phyloP scores from a whole-genome alignment of 2,113 vertebrate species.

The Nannospalax galili region DNA sequence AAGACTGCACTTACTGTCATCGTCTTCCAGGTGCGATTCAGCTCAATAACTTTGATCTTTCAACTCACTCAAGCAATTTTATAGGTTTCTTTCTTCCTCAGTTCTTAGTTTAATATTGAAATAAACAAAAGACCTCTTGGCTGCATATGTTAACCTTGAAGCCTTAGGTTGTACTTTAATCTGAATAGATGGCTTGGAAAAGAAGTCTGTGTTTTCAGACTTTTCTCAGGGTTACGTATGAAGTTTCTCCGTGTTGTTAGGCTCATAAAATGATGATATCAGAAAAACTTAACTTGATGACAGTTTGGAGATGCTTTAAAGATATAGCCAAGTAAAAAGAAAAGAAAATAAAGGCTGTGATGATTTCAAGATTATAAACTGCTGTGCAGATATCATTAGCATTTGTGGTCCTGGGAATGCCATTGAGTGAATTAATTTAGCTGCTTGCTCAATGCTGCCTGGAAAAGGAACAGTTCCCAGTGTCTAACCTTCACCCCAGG shows the following conservation, averaged over 20 bases:
- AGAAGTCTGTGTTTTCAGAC: slow-evolving; percentile 35
- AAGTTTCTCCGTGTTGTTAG: slow-evolving; percentile 46
- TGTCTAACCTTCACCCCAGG: background rate
- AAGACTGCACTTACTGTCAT: slow-evolving; percentile 48
- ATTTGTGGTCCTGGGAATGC: background rate
- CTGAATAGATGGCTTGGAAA: background rate
- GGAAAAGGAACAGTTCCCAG: background rate
- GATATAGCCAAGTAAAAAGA: slow-evolving; percentile 21
- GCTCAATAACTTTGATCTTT: slow-evolving; percentile 62
- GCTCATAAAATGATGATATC: background rate
- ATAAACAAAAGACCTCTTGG: slow-evolving; percentile 43
- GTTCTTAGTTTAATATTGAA: slow-evolving; percentile 45
- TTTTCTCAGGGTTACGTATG: background rate
- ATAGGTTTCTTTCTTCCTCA: slow-evolving; percentile 37
- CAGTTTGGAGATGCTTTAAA: slow-evolving; percentile 45
- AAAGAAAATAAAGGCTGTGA: slow-evolving; percentile 32
- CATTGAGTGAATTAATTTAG: slow-evolving; percentile 28
- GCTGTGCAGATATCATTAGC: background rate
- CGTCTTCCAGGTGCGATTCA: slow-evolving; percentile 36
- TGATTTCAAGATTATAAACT: slow-evolving; percentile 11
- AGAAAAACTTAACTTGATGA: background rate
- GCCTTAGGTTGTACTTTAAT: slow-evolving; percentile 27
- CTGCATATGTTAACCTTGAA: slow-evolving; percentile 41
- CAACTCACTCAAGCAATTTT: slow-evolving; percentile 41
- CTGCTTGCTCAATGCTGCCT: background rate